phyloP scores from a whole-genome alignment of 2,888 invertebrate genomes.

The Agrotis exclamationis region DNA sequence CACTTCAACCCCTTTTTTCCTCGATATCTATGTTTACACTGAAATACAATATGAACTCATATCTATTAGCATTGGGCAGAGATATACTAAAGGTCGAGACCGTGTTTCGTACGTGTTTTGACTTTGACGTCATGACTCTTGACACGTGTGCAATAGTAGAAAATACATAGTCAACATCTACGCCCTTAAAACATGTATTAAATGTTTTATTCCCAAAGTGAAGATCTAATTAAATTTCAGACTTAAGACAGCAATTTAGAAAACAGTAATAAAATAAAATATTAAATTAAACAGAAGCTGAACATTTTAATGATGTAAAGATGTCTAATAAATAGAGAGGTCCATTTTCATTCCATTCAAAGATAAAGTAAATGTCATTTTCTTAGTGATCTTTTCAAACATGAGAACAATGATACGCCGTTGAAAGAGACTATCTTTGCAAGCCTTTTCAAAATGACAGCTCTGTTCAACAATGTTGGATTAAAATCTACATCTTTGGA shows the following conservation, averaged over 20 bases:
- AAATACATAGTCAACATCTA: no score
- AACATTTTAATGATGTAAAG: slow-evolving; percentile 13
- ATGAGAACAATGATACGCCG: slow-evolving; percentile 45
- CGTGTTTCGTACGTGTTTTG: no score
- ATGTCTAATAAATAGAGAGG: slow-evolving; percentile 18
- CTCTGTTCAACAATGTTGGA: slow-evolving; percentile 41
- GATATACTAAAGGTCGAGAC: no score
- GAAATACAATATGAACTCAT: no score
- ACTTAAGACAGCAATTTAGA: not conserved
- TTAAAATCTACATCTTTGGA: slow-evolving; percentile 48
- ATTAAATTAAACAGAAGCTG: no score
- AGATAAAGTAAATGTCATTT: slow-evolving; percentile 37
- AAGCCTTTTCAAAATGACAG: slow-evolving; percentile 54
- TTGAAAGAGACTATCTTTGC: slow-evolving; percentile 55
- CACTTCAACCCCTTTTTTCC: no score
- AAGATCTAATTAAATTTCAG: not conserved
- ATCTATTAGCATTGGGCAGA: no score
- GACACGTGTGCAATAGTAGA: no score
- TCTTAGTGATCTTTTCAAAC: slow-evolving; percentile 45
- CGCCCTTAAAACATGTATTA: no score
- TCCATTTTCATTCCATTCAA: slow-evolving; percentile 8
- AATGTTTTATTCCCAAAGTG: no score
- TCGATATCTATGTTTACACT: no score
- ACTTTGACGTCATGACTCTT: no score
- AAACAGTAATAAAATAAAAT: not conserved